Evolutionary conservation across 2,888 invertebrate genomes (phyloP).

Genomic region (Tipula vernalis): DNA sequence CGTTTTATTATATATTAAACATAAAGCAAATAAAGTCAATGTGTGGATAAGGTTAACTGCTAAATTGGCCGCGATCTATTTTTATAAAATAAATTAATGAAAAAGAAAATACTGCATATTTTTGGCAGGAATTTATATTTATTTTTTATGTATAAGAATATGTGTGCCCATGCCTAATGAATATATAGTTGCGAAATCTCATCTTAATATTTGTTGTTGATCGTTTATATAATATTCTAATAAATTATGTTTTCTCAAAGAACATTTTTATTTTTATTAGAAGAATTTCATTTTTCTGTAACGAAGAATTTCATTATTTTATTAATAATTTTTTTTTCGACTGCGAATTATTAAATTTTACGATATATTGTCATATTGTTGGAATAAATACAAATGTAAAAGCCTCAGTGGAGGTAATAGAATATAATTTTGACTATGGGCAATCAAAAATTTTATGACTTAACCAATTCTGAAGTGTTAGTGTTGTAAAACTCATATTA

Average conservation of each 20-base stretch:
- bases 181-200: background rate
- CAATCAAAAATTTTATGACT: no score
- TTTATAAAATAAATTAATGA: background rate
- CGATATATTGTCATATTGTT: no score
- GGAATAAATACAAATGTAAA: no score
- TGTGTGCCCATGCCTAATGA: background rate
- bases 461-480: no score
- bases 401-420: no score
- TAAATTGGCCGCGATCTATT: conserved; percentile 8
- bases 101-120: background rate
- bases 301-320: no score
- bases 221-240: background rate
- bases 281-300: background rate
- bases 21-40: background rate
- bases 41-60: conserved; percentile 7
- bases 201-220: background rate
- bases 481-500: no score
- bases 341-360: background rate
- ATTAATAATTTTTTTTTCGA: background rate
- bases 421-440: no score
- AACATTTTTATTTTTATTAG: no score
- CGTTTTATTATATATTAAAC: background rate
- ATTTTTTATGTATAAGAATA: background rate
- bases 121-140: conserved; percentile 8
- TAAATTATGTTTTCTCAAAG: background rate